Percentiles rank a stretch among this genome's conserved stretches.
Conservation (phyloP, 1,140 invertebrate genomes). For the Sminthurides bifidus region DNA sequence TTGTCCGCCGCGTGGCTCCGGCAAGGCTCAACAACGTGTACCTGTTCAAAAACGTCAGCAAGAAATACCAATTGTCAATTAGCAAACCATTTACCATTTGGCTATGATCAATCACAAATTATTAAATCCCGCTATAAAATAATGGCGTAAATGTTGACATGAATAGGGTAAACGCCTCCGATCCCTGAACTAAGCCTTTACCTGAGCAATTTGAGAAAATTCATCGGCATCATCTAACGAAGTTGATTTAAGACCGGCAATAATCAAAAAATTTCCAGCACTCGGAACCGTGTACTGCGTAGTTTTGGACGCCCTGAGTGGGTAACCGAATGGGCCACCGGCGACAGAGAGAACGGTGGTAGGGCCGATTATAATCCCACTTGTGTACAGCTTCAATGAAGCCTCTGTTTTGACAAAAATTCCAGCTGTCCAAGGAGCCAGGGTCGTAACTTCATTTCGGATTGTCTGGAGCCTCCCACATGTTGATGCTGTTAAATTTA, state of each 20-base stretch:
- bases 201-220: constrained; percentile 4
- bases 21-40: constrained; percentile 15
- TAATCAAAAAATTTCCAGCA: constrained; percentile 8
- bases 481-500: neutral
- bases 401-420: constrained; percentile 11
- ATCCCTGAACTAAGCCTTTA: neutral
- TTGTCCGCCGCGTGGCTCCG: constrained; percentile 6
- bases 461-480: neutral
- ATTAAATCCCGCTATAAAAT: neutral
- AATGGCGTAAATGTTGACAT: neutral
- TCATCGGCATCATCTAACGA: constrained; percentile 9
- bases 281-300: neutral
- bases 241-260: constrained; percentile 8
- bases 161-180: neutral
- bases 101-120: too few species aligned
- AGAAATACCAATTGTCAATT: too few species aligned
- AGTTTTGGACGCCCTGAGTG: neutral
- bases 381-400: neutral
- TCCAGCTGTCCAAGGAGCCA: constrained; percentile 21
- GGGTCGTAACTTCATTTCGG: constrained; percentile 10
- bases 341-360: constrained; percentile 17
- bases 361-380: constrained; percentile 16
- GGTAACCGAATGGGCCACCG: constrained; percentile 12
- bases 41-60: too few species aligned
- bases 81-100: too few species aligned